A percentile compares a stretch with the other conserved stretches of the same genome.
These are phyloP conservation scores for Paedocypris micromegethes DNA, from an alignment of 2,797 vertebrate genomes.

Conservation along the genomic window DNA sequence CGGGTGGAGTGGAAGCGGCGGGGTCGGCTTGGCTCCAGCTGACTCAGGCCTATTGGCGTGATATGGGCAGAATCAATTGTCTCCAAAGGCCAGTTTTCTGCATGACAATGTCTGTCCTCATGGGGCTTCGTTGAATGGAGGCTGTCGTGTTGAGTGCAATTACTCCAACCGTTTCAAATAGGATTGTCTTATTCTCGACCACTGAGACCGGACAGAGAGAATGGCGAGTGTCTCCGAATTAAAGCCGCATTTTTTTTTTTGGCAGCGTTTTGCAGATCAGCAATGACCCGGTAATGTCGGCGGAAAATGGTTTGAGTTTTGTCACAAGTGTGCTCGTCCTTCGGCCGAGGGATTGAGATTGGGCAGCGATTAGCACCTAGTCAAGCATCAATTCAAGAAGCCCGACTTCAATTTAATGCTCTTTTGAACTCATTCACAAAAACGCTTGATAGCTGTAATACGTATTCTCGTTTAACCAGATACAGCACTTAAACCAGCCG, in stretches of 20 bases:
- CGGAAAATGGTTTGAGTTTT: conserved; percentile 44
- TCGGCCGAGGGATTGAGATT: conserved; percentile 46
- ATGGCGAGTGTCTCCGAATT: neutral
- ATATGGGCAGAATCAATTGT: conserved; percentile 68
- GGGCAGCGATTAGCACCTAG: conserved; percentile 62
- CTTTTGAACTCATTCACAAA: conserved; percentile 65
- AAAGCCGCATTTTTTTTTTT: neutral
- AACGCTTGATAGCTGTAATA: conserved; percentile 27
- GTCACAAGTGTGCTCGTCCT: conserved; percentile 40
- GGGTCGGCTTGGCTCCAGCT: conserved; percentile 58
- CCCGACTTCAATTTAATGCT: conserved; percentile 65
- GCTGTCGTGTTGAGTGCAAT: conserved; percentile 40
- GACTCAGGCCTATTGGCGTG: conserved; percentile 65
- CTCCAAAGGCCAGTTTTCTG: conserved; percentile 57
- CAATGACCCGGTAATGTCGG: conserved; percentile 34
- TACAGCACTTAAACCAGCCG: conserved; percentile 7
- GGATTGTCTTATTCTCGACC: conserved; percentile 23
- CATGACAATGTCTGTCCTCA: conserved; percentile 57
- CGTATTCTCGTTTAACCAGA: conserved; percentile 22
- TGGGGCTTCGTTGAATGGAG: conserved; percentile 43
- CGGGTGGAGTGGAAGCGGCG: conserved; percentile 53
- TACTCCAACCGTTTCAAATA: conserved; percentile 43
- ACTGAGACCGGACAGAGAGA: neutral
- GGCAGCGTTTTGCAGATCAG: conserved; percentile 9
- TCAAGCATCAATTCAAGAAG: conserved; percentile 56